Base-by-base conservation (phyloP, 1,140 invertebrate genomes). In the Diprion similis region DNA sequence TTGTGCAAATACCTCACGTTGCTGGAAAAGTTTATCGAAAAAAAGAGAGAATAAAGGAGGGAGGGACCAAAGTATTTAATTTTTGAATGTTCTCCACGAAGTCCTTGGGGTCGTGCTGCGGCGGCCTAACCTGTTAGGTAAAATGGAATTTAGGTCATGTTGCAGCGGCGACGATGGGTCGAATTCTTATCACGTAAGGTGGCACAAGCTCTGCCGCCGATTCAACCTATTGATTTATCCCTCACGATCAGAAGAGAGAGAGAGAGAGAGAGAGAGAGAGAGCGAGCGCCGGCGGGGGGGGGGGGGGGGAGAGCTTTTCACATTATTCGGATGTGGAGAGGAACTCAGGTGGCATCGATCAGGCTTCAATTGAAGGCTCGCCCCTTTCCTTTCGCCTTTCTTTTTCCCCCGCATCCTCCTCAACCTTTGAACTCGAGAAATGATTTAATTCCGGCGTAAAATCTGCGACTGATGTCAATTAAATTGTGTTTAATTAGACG, bases 291-390 rank as follows among this genome's bases (percentile, higher is more conserved):
- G n/a, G n/a, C n/a, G n/a, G n/a, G n/a, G n/a, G n/a, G n/a, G n/a
- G n/a, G n/a, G n/a, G n/a, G n/a, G n/a, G n/a, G n/a, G n/a, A n/a
- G 51, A 59, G 51, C 51, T 59, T 59, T 17, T 17, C 11, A 59
- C n/a, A 59, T 59, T 17, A 15, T 59, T 17, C 51, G 51, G 51
- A 13, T 59, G 2, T 59, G 51, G 51, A 59, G 51, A 59, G 8
- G 51, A 59, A 59, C 51, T 59, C 51, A 59, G 51, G 51, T 59
- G 51, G 51, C 51, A 59, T 59, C 51, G 51, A 59, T 59, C 51
- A 59, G 51, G 51, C 51, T 17, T 59, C 4, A 17, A 59, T 17
- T 13, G 51, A 59, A 13, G 51, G n/a, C n/a, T 59, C 0, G n/a
- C n/a, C 51, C n/a, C 4, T 4, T 59, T 17, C 11, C 6, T 59